phyloP scores from a whole-genome alignment of 2,888 invertebrate species.

The Pollenia griseotomentosa region DNA sequence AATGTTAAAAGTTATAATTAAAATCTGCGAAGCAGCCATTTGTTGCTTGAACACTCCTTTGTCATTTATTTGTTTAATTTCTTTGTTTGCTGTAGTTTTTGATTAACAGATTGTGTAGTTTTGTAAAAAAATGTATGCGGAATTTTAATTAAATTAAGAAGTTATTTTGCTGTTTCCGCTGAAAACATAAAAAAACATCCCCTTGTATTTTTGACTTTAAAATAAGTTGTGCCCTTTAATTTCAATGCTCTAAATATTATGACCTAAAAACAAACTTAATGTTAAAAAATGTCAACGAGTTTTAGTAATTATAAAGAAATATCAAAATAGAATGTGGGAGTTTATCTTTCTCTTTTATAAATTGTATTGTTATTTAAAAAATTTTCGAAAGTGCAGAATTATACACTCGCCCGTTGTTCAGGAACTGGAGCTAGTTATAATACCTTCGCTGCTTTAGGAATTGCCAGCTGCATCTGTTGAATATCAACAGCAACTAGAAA shows the following conservation, averaged over 20 bases:
- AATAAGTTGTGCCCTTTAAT: conserved; percentile 11
- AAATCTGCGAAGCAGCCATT: not conserved
- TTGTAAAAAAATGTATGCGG: not conserved
- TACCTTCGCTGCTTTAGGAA: too few relatives aligned
- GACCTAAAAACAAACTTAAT: not conserved
- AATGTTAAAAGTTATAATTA: conserved; percentile 43
- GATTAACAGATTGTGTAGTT: not conserved
- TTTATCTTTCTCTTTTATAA: too few relatives aligned
- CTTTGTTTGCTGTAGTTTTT: not conserved
- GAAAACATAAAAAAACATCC: too few relatives aligned
- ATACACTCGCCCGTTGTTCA: too few relatives aligned
- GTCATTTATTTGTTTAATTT: not conserved
- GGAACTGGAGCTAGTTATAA: too few relatives aligned
- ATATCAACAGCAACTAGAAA: too few relatives aligned
- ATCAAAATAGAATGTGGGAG: not conserved
- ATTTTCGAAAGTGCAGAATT: too few relatives aligned
- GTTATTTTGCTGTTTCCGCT: not conserved
- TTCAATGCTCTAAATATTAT: conserved; percentile 39
- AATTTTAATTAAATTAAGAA: conserved; percentile 20
- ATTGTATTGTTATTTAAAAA: too few relatives aligned
- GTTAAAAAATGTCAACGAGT: not conserved
- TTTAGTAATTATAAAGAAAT: not conserved
- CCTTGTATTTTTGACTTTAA: not conserved
- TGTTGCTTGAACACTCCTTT: conserved; percentile 19
- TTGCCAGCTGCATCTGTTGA: too few relatives aligned